Evolutionary conservation across 1,140 invertebrate genomes (phyloP).

Genomic region (Atta colombica): DNA sequence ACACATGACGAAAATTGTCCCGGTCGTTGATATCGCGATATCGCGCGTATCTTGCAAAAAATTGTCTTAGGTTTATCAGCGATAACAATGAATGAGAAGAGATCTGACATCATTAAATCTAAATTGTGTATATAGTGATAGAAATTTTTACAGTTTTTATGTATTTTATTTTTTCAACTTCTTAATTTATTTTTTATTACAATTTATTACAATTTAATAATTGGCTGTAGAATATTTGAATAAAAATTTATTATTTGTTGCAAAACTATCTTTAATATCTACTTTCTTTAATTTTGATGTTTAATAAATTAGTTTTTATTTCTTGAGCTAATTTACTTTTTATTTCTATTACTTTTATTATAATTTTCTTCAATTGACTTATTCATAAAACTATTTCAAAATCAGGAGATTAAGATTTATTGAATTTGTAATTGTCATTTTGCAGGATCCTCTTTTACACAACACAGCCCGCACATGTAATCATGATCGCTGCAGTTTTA

Average conservation of each 20-base stretch:
- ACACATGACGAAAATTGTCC: slow-evolving; percentile 15
- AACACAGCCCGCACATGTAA: slow-evolving; percentile 92
- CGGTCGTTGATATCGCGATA: neutral
- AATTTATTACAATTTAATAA: no score
- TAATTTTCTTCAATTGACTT: neutral
- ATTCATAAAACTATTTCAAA: neutral
- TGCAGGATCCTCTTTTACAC: slow-evolving; percentile 90
- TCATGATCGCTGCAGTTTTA: slow-evolving; percentile 89
- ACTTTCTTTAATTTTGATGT: no score
- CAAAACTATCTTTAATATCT: no score
- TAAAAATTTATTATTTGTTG: no score
- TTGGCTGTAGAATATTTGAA: no score
- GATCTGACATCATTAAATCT: neutral
- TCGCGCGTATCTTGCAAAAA: slow-evolving; percentile 25
- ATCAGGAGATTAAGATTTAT: neutral
- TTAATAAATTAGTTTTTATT: no score
- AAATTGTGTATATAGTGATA: neutral
- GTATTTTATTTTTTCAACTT: no score
- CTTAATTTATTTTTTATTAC: no score
- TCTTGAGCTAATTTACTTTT: no score
- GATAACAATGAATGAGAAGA: neutral
- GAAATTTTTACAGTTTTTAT: neutral
- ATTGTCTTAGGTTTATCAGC: neutral
- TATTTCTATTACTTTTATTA: no score
- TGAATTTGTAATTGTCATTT: slow-evolving; percentile 57